These are phyloP conservation scores for Calyptomena viridis DNA, from an alignment of 2,113 vertebrate genomes.

Conservation along the genomic window DNA sequence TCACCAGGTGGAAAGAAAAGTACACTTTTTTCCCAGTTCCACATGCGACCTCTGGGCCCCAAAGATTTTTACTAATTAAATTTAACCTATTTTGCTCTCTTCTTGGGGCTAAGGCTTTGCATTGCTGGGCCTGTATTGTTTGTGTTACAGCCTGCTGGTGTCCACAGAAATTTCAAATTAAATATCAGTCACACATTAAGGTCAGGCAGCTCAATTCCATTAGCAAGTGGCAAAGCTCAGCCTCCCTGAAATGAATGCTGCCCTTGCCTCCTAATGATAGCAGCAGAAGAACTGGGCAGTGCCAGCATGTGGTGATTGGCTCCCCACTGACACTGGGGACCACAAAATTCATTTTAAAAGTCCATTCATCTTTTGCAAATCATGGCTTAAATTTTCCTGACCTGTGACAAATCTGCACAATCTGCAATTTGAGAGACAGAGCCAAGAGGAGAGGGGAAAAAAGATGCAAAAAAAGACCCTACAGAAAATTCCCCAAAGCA, in stretches of 20 bases:
- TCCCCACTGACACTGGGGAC: background rate
- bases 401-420: background rate
- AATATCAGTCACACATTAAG: conserved; percentile 43
- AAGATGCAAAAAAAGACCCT: background rate
- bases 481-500: background rate
- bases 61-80: conserved; percentile 16
- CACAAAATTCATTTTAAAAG: conserved; percentile 29
- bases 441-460: background rate
- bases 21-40: background rate
- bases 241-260: conserved; percentile 11
- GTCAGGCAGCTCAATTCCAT: conserved; percentile 37
- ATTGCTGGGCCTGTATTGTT: background rate
- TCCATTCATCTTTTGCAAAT: conserved; percentile 36
- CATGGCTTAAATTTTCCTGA: conserved; percentile 11
- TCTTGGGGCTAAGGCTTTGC: background rate
- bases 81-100: background rate
- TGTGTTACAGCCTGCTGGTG: background rate
- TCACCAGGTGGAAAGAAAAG: background rate
- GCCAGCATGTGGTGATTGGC: background rate
- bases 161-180: conserved; percentile 38
- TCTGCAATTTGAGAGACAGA: background rate
- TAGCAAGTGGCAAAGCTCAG: background rate
- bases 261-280: background rate
- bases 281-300: background rate
- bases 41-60: background rate